phyloP scores from a whole-genome alignment of 2,888 invertebrate species.

The Hemithea aestivaria region DNA sequence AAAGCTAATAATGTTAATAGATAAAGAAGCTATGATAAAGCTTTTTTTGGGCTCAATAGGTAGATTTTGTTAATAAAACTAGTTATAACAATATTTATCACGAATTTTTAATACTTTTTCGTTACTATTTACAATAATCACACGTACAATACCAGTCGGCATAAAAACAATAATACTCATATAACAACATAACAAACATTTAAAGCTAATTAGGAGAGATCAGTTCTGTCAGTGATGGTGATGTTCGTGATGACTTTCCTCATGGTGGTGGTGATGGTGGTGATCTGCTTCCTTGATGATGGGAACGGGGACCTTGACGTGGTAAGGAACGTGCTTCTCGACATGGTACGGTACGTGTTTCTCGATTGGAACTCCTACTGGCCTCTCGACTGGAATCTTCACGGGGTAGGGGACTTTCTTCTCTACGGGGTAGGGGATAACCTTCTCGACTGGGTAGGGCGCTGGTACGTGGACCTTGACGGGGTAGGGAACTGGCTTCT shows the following conservation, averaged over 20 bases:
- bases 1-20: too few relatives aligned
- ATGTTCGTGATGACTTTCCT: conserved; percentile 38
- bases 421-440: conserved; percentile 83
- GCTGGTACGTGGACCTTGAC: conserved; percentile 86
- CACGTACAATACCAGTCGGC: conserved; percentile 56
- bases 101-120: conserved; percentile 71
- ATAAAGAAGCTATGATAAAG: background rate
- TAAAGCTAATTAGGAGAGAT: conserved; percentile 74
- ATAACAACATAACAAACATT: conserved; percentile 67
- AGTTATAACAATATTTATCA: conserved; percentile 42
- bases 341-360: conserved; percentile 83
- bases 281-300: conserved; percentile 74
- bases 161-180: conserved; percentile 56
- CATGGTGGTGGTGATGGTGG: conserved; percentile 44
- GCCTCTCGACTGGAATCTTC: conserved; percentile 80
- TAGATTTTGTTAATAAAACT: conserved; percentile 18
- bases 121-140: conserved; percentile 65
- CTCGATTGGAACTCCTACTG: conserved; percentile 80
- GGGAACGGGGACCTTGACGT: conserved; percentile 84
- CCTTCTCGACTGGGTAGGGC: conserved; percentile 84
- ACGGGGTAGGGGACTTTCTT: conserved; percentile 83
- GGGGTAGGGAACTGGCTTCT: conserved; percentile 86
- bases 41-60: background rate
- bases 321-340: conserved; percentile 84
- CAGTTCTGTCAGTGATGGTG: conserved; percentile 72